phyloP scores from a whole-genome alignment of 2,797 vertebrate genomes.

The Nothura maculosa region DNA sequence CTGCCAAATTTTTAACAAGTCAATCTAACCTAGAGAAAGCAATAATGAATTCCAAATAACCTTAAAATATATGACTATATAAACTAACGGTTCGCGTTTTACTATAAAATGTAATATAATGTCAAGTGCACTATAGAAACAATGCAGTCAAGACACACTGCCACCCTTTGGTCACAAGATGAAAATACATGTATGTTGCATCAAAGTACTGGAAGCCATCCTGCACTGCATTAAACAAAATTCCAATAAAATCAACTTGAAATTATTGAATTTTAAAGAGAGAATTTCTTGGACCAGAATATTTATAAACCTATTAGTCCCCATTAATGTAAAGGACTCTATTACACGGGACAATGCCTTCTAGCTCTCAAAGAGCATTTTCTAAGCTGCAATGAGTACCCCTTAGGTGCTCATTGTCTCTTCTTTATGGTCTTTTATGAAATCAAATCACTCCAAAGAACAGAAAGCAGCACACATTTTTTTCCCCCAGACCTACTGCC shows the following conservation, averaged over 20 bases:
- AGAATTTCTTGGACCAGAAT: neutral
- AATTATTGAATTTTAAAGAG: fast-evolving
- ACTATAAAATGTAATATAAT: neutral
- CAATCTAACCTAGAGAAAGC: neutral
- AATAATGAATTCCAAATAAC: neutral
- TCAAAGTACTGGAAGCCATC: neutral
- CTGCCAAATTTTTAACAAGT: neutral
- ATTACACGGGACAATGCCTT: neutral
- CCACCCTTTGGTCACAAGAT: slow-evolving; percentile 54
- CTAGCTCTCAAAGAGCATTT: neutral
- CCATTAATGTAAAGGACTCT: neutral
- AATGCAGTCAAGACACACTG: neutral
- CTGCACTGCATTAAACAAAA: neutral
- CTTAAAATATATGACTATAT: fast-evolving
- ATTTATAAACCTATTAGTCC: neutral
- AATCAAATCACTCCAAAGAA: neutral
- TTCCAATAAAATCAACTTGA: neutral
- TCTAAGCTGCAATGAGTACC: neutral
- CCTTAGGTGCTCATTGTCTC: neutral
- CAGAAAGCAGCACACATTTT: neutral
- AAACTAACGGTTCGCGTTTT: neutral
- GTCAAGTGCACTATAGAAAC: fast-evolving
- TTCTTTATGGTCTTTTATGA: neutral
- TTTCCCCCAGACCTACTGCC: neutral
- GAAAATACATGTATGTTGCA: neutral